Evolutionary conservation across 1,140 invertebrate genomes (phyloP).

Genomic region (Hylyphantes graminicola): DNA sequence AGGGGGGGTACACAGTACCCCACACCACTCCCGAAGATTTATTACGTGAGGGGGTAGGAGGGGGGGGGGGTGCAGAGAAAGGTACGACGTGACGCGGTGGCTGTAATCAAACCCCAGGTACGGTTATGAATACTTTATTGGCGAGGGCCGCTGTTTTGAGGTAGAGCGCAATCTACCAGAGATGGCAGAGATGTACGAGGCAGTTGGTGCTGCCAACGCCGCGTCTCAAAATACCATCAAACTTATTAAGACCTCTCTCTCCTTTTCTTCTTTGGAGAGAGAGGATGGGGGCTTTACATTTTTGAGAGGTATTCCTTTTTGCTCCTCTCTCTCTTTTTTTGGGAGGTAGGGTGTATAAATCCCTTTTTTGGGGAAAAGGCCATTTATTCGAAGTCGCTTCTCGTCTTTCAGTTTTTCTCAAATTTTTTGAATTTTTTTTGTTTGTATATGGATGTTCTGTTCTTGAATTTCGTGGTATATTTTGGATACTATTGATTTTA

Average conservation of each 20-base stretch:
- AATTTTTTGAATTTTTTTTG: background rate
- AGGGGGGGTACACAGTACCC: background rate
- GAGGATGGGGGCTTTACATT: conserved; percentile 58
- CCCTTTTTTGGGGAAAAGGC: conserved; percentile 33
- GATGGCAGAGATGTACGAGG: conserved; percentile 57
- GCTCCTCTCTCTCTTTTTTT: conserved; percentile 13
- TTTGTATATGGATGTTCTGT: background rate
- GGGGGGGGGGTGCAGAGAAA: conserved; percentile 8
- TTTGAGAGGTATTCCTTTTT: conserved; percentile 25
- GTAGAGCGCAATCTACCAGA: conserved; percentile 55
- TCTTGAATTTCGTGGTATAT: background rate
- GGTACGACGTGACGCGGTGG: conserved; percentile 52
- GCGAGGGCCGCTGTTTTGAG: conserved; percentile 40
- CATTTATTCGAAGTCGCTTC: conserved; percentile 48
- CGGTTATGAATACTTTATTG: conserved; percentile 61
- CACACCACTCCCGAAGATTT: conserved; percentile 22
- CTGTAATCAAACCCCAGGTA: conserved; percentile 59
- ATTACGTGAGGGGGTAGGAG: conserved; percentile 57
- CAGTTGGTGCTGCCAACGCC: conserved; percentile 19
- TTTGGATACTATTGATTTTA: too few relatives aligned
- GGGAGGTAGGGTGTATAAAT: conserved; percentile 42
- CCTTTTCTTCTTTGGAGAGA: background rate
- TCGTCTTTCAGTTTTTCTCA: conserved; percentile 4
- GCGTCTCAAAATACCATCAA: conserved; percentile 59
- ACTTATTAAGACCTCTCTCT: conserved; percentile 59